These are phyloP conservation scores for Magallana gigas DNA, from an alignment of 1,140 invertebrate species.

Conservation along the genomic window DNA sequence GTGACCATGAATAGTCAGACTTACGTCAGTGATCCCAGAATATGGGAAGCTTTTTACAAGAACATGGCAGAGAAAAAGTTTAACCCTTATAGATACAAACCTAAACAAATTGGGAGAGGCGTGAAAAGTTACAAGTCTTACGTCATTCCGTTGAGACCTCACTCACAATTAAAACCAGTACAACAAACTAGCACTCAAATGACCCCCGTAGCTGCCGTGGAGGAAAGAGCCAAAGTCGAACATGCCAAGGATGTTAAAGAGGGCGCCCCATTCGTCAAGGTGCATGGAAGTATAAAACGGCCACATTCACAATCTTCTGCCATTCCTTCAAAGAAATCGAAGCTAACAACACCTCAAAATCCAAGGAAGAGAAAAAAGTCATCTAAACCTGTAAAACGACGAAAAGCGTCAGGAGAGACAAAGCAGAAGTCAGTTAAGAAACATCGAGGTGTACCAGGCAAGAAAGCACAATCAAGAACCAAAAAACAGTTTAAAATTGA, in stretches of 20 bases:
- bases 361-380: too few species aligned
- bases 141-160: constrained; percentile 8
- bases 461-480: too few species aligned
- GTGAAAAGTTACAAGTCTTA: constrained; percentile 23
- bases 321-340: too few species aligned
- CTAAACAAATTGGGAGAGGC: constrained; percentile 4
- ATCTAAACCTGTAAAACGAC: too few species aligned
- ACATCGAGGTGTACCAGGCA: too few species aligned
- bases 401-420: too few species aligned
- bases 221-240: constrained; percentile 46
- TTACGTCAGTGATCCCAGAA: constrained; percentile 47
- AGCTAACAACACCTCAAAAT: too few species aligned
- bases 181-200: constrained; percentile 15
- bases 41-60: constrained; percentile 54
- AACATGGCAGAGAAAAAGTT: constrained; percentile 44
- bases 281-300: neutral
- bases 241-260: neutral
- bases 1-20: constrained; percentile 18
- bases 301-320: too few species aligned
- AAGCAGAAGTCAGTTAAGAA: too few species aligned
- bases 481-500: too few species aligned
- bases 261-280: neutral
- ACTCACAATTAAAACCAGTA: constrained; percentile 18
- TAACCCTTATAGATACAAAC: constrained; percentile 47
- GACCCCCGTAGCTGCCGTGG: constrained; percentile 43